Percentiles rank a stretch among this genome's conserved stretches.
Conservation (phyloP, 2,888 invertebrate genomes). For the Napeogenes sylphis region DNA sequence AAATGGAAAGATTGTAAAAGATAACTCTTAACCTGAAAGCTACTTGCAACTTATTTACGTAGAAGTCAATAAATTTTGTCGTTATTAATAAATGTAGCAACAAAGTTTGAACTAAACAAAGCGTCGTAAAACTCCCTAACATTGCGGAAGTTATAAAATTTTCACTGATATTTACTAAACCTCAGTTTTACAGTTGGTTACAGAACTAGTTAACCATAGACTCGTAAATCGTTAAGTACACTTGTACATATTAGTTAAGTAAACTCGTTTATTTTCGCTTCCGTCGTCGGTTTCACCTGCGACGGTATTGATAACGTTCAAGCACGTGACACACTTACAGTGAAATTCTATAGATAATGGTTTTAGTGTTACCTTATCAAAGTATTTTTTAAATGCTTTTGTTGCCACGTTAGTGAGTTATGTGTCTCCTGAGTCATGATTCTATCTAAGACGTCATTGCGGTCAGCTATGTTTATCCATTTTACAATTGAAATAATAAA, state of each 20-base stretch:
- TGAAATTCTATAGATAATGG: constrained; percentile 48
- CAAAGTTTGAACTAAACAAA: background rate
- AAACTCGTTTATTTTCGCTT: background rate
- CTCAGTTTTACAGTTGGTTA: constrained; percentile 2
- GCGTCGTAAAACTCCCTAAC: background rate
- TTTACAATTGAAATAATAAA: background rate
- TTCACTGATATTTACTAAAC: constrained; percentile 2
- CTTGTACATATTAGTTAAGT: background rate
- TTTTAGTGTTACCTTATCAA: constrained; percentile 31
- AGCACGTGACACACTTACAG: constrained; percentile 58
- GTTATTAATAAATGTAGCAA: constrained; percentile 1
- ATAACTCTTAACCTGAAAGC: background rate
- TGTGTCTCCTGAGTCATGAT: constrained; percentile 15
- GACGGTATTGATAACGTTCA: constrained; percentile 39
- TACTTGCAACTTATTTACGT: background rate
- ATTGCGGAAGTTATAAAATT: background rate
- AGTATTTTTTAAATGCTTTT: constrained; percentile 20
- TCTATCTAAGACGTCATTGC: background rate
- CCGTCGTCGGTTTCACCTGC: constrained; percentile 42
- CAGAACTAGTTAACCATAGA: background rate
- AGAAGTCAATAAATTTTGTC: background rate
- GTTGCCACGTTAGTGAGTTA: constrained; percentile 15
- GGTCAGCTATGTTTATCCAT: background rate
- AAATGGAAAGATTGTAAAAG: background rate
- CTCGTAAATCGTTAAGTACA: background rate